These are phyloP conservation scores for Phenganax stokvisi DNA, from an alignment of 92 coral and sea anemone genomes.

Conservation along the genomic window DNA sequence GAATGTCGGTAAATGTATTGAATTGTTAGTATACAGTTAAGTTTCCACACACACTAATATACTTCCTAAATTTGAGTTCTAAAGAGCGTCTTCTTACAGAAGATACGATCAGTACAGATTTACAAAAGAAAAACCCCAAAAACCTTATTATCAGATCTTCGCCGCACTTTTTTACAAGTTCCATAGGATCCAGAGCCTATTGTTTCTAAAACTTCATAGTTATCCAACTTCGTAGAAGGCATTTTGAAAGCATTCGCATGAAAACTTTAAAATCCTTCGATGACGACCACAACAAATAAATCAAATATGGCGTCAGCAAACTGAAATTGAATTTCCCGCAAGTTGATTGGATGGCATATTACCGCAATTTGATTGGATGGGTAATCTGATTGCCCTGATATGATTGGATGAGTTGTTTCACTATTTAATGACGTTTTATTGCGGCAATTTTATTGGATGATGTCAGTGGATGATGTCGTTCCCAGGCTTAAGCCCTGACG, in stretches of 20 bases:
- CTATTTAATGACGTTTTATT: too few relatives aligned
- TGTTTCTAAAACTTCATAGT: slow-evolving; percentile 71
- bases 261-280: neutral
- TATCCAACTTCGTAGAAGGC: slow-evolving; percentile 81
- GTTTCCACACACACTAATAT: too few relatives aligned
- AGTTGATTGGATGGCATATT: neutral
- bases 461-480: neutral
- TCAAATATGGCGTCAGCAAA: slow-evolving; percentile 33
- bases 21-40: too few relatives aligned
- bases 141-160: slow-evolving; percentile 87
- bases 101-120: neutral
- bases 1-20: too few relatives aligned
- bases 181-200: slow-evolving; percentile 98
- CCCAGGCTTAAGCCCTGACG: neutral
- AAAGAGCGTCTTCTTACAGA: neutral
- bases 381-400: neutral
- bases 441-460: neutral
- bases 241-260: slow-evolving; percentile 25
- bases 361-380: slow-evolving; percentile 11
- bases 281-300: neutral
- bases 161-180: slow-evolving; percentile 82
- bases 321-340: slow-evolving; percentile 40
- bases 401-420: too few relatives aligned
- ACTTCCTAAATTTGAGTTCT: too few relatives aligned
- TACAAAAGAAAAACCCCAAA: neutral